Percentiles rank a stretch among this genome's conserved stretches.
phyloP scores from a whole-genome alignment of 64 coral and sea anemone species.

The Pocillopora damicornis region DNA sequence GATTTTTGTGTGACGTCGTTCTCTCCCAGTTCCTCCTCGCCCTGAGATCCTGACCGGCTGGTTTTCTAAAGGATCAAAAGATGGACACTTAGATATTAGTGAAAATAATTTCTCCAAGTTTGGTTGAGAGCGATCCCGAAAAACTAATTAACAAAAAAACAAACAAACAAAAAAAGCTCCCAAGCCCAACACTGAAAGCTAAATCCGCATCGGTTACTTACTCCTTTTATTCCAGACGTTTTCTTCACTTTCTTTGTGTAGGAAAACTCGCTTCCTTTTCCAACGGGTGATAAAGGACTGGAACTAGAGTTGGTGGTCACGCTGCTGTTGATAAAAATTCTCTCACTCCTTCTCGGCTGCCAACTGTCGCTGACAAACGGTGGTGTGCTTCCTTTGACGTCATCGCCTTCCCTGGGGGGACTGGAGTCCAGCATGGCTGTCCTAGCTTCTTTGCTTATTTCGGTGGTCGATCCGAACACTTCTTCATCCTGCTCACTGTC shows the following conservation, averaged over 20 bases:
- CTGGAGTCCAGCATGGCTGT: not conserved
- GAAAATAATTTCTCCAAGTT: too few species aligned
- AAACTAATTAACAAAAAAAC: not conserved
- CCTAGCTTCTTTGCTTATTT: conserved; percentile 1
- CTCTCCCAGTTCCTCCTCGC: conserved; percentile 9
- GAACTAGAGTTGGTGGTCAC: conserved; percentile 42
- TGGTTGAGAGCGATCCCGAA: not conserved
- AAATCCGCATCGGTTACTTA: not conserved
- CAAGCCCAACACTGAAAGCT: too few species aligned
- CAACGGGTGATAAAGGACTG: conserved; percentile 50
- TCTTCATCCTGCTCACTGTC: conserved; percentile 32
- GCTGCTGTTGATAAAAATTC: conserved; percentile 77
- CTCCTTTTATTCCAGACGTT: conserved; percentile 5
- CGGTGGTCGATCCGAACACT: not conserved
- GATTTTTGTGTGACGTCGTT: conserved; percentile 14
- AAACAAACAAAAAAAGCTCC: not conserved
- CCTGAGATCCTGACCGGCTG: conserved; percentile 4
- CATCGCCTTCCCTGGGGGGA: not conserved
- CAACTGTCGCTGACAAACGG: conserved; percentile 45
- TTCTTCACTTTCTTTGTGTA: conserved; percentile 58
- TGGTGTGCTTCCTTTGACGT: conserved; percentile 4
- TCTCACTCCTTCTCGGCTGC: conserved; percentile 62
- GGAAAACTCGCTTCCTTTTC: conserved; percentile 39
- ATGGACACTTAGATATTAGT: not conserved
- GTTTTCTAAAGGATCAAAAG: conserved; percentile 2